These are phyloP conservation scores for Drosophila parvula DNA, from an alignment of 1,140 invertebrate species.

Conservation along the genomic window DNA sequence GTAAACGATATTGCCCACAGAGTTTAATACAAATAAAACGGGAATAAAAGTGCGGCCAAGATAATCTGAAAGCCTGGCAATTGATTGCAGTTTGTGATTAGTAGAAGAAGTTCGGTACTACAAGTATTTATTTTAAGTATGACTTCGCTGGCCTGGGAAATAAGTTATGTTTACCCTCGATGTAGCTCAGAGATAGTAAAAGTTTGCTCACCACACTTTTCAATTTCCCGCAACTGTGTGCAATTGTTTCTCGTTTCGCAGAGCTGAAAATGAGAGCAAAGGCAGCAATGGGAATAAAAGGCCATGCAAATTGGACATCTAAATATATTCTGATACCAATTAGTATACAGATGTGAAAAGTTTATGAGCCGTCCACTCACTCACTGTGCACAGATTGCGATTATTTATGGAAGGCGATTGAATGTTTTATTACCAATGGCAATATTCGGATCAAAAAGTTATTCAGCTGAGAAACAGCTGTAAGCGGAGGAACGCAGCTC, in stretches of 20 bases:
- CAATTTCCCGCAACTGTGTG: conserved; percentile 30
- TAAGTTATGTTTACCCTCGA: not conserved
- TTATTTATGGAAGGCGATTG: not conserved
- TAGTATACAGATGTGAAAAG: conserved; percentile 14
- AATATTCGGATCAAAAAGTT: not conserved
- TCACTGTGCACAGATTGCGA: not conserved
- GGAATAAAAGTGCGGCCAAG: not conserved
- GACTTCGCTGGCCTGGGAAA: no score
- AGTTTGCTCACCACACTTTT: conserved; percentile 53
- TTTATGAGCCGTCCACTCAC: conserved; percentile 9
- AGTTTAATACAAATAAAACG: not conserved
- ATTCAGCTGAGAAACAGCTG: not conserved
- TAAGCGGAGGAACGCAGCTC: not conserved
- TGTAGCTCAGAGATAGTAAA: conserved; percentile 6
- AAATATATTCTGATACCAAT: conserved; percentile 19
- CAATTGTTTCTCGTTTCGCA: conserved; percentile 3
- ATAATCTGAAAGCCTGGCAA: not conserved
- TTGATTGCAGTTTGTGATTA: conserved; percentile 27
- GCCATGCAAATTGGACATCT: conserved; percentile 23
- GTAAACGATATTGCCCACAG: not conserved
- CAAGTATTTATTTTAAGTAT: no score
- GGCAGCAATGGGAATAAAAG: conserved; percentile 19
- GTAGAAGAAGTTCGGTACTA: no score
- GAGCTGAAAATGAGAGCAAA: conserved; percentile 40
- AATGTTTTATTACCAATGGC: not conserved